Evolutionary conservation across 2,797 vertebrate genomes (phyloP), one percentile per base, ranked within the genome.

Genomic region (Thunnus albacares): DNA sequence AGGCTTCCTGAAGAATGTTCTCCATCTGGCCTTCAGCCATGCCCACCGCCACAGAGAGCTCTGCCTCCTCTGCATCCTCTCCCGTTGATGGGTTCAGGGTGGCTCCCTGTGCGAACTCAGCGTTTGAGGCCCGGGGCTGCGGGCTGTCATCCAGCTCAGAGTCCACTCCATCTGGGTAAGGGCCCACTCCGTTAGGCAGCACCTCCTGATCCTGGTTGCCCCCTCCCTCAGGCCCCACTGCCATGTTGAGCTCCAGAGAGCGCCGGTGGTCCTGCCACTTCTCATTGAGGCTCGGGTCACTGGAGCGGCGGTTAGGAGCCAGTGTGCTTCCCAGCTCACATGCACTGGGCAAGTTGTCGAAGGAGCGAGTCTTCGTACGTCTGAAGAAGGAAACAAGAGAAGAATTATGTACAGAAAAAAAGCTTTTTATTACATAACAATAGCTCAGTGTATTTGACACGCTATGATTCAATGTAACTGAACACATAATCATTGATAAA

Each of bases 221-320:
- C 22, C 87, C 93, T 77, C 85, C 93, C 5, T 96, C 97, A 0
- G 96, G 82, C 43, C 95, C 95, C 9, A 94, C 93, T 0, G 96
- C 95, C 86, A 96, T 94, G 90, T 94, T 97, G 83, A 98, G 92
- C 87, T 99, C 98, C 87, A 99, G 94, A 0, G 98, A 99, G 26
- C 98, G 96, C 0, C 97, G 96, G 87, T 98, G 98, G 87, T 99
- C 98, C 89, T 99, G 98, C 98, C 98, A 99, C 92, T 99, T 99
- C 82, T 99, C 98, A 0, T 99, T 99, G 75, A 99, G 95, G 90
- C 96, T 99, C 15, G 98, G 98, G 89, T 99, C 98, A 0, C 98
- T 99, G 82, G 98, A 99, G 26, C 98, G 97, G 12, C 98, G 96
- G 90, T 97, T 98, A 0, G 94, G 88, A 82, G 96, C 58, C 38